Evolutionary conservation across 1,140 invertebrate genomes (phyloP).

Genomic region (Caenorhabditis remanei): DNA sequence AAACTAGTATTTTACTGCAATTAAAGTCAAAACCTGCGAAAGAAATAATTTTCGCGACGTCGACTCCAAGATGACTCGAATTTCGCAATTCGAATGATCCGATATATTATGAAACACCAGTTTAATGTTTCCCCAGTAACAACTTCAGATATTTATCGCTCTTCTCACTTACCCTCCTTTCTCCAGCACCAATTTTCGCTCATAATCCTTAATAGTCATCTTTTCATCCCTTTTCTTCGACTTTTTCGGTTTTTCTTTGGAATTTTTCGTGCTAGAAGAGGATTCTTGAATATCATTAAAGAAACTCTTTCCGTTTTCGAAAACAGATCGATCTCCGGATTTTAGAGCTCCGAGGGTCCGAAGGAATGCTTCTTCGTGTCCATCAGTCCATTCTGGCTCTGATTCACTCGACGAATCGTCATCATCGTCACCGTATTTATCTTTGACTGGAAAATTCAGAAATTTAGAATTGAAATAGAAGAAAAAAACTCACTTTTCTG

Average conservation of each 20-base stretch:
- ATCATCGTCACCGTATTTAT: conserved; percentile 83
- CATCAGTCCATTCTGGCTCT: conserved; percentile 78
- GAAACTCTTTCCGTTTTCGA: conserved; percentile 87
- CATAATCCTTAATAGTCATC: conserved; percentile 86
- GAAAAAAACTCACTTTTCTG: conserved; percentile 84
- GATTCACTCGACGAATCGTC: conserved; percentile 70
- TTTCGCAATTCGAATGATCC: too few relatives aligned
- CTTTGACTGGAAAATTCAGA: conserved; percentile 82
- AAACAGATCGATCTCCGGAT: conserved; percentile 48
- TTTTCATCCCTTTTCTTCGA: conserved; percentile 80
- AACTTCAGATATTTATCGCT: too few relatives aligned
- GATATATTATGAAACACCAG: neutral
- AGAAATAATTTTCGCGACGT: too few relatives aligned
- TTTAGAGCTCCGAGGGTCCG: conserved; percentile 88
- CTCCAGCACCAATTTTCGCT: conserved; percentile 85
- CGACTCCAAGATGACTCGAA: too few relatives aligned
- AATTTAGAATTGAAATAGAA: conserved; percentile 43
- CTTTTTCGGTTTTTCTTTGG: conserved; percentile 62
- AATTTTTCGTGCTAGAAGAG: neutral
- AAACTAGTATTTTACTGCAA: too few relatives aligned
- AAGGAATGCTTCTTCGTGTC: conserved; percentile 88
- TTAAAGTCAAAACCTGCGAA: too few relatives aligned
- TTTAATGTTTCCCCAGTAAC: too few relatives aligned
- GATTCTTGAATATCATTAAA: conserved; percentile 80
- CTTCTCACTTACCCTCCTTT: conserved; percentile 80